Percentiles rank a stretch among this genome's conserved stretches.
These are phyloP conservation scores for Aleiodes leptofemur DNA, from an alignment of 2,888 invertebrate species.

Conservation along the genomic window DNA sequence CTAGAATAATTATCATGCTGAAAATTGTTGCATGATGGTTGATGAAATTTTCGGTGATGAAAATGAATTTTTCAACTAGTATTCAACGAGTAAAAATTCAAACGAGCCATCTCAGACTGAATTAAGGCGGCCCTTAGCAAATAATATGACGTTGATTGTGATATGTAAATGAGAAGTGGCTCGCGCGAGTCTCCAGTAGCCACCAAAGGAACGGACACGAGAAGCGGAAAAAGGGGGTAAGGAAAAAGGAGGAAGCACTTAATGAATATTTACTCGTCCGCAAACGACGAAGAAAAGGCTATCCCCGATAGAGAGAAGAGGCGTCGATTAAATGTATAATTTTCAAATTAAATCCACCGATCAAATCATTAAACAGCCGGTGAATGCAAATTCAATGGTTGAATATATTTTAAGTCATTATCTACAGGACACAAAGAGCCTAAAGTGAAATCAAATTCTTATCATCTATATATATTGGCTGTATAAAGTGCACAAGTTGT, in stretches of 20 bases:
- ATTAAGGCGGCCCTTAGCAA: slow-evolving; percentile 52
- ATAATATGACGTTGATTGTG: slow-evolving; percentile 72
- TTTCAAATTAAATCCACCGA: slow-evolving; percentile 70
- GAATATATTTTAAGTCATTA: slow-evolving; percentile 14
- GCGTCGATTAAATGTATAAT: slow-evolving; percentile 73
- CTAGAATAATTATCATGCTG: neutral
- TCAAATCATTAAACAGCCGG: slow-evolving; percentile 69
- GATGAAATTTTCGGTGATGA: too few species aligned
- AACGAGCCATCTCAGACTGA: slow-evolving; percentile 9
- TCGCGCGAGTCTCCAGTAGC: slow-evolving; percentile 23
- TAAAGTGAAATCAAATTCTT: slow-evolving; percentile 32
- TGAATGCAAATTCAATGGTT: slow-evolving; percentile 63
- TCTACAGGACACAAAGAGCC: slow-evolving; percentile 17
- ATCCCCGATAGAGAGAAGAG: slow-evolving; percentile 56
- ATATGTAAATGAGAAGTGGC: slow-evolving; percentile 68
- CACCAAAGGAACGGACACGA: slow-evolving; percentile 30
- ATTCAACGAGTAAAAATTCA: slow-evolving; percentile 24
- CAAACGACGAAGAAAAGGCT: slow-evolving; percentile 58
- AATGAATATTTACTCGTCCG: slow-evolving; percentile 72
- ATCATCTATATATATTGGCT: slow-evolving; percentile 31
- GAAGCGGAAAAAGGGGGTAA: slow-evolving; percentile 47
- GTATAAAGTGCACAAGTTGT: neutral
- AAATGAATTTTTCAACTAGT: neutral
- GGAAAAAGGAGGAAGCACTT: slow-evolving; percentile 59
- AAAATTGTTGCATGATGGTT: neutral